Percentiles rank a stretch among this genome's conserved stretches.
Evolutionary conservation across 2,113 vertebrate genomes (phyloP).

Genomic region (Aphyosemion australe): DNA sequence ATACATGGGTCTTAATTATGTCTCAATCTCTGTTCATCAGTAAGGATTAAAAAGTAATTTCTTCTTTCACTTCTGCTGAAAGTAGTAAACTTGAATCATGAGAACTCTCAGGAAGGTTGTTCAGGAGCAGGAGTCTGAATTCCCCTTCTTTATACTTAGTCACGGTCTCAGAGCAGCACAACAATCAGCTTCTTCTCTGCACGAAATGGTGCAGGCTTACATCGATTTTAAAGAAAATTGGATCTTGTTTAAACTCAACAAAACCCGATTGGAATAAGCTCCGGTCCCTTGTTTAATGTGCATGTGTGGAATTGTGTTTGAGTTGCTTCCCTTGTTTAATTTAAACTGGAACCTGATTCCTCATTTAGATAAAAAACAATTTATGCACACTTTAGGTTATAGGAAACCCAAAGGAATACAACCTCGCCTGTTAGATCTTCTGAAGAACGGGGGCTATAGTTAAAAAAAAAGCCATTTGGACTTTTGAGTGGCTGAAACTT

Average conservation of each 20-base stretch:
- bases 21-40: conserved; percentile 28
- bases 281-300: background rate
- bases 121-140: conserved; percentile 10
- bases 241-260: conserved; percentile 58
- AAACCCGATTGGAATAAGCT: conserved; percentile 18
- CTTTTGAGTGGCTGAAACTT: conserved; percentile 72
- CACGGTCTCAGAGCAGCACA: conserved; percentile 7
- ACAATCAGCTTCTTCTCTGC: conserved; percentile 10
- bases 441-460: conserved; percentile 21
- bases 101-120: conserved; percentile 17
- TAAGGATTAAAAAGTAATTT: conserved; percentile 15
- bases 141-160: background rate
- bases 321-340: conserved; percentile 15
- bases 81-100: conserved; percentile 39
- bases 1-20: conserved; percentile 33
- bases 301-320: conserved; percentile 19
- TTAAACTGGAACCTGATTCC: conserved; percentile 9
- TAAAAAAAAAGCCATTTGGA: conserved; percentile 68
- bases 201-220: conserved; percentile 36
- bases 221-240: conserved; percentile 42
- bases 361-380: conserved; percentile 17
- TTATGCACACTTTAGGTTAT: conserved; percentile 27
- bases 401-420: conserved; percentile 47
- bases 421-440: conserved; percentile 46
- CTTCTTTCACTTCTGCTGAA: conserved; percentile 32